These are phyloP conservation scores for Lissonota sp. DNA, from an alignment of 2,888 invertebrate genomes.

Conservation along the genomic window DNA sequence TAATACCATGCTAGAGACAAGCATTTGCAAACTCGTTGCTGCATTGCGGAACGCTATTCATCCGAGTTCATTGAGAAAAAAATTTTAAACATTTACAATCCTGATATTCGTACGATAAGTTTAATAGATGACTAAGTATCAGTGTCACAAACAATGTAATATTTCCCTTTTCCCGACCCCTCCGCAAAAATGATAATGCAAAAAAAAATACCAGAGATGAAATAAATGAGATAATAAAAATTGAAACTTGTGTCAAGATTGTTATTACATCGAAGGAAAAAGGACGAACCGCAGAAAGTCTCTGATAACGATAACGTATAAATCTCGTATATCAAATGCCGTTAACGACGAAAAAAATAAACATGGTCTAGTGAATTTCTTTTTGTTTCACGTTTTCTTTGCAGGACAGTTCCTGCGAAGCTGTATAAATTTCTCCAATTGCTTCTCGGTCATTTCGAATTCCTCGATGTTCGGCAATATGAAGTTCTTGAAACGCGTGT, in stretches of 20 bases:
- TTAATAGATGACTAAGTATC: conserved; percentile 74
- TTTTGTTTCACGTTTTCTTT: neutral
- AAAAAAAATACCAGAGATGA: conserved; percentile 70
- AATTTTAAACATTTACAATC: conserved; percentile 71
- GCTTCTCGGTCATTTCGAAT: neutral
- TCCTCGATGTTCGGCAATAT: neutral
- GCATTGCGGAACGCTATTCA: conserved; percentile 58
- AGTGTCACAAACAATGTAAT: conserved; percentile 78
- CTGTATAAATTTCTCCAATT: neutral
- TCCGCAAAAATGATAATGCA: conserved; percentile 71
- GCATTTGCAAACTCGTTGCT: conserved; percentile 59
- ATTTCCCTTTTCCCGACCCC: conserved; percentile 28
- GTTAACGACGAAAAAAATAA: neutral
- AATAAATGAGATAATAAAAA: conserved; percentile 76
- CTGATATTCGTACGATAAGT: conserved; percentile 75
- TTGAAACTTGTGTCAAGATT: conserved; percentile 16
- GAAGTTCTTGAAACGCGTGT: neutral
- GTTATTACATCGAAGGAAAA: neutral
- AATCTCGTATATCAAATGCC: too few species aligned
- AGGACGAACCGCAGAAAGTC: neutral
- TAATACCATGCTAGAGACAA: conserved; percentile 55
- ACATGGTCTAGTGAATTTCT: neutral
- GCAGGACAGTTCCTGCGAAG: neutral
- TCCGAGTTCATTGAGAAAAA: conserved; percentile 57
- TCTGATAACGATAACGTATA: neutral